A percentile compares a stretch with the other conserved stretches of the same genome.
These are phyloP conservation scores for Aspidapion aeneum DNA, from an alignment of 2,888 invertebrate genomes.

Conservation along the genomic window DNA sequence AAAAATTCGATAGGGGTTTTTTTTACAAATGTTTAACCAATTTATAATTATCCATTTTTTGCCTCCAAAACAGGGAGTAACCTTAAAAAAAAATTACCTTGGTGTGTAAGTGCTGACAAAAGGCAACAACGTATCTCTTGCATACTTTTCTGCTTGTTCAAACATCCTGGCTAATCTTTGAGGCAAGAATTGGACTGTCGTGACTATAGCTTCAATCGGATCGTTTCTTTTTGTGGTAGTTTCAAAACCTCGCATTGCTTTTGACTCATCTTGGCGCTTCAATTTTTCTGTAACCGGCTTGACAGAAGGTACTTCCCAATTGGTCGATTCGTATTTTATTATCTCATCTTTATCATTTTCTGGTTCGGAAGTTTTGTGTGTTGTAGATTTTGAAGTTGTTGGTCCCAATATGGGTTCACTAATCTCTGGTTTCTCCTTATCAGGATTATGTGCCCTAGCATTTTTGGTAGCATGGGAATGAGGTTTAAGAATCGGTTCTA, in stretches of 20 bases:
- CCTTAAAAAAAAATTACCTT: constrained; percentile 49
- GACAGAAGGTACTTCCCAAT: constrained; percentile 37
- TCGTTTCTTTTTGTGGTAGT: constrained; percentile 25
- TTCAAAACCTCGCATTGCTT: constrained; percentile 21
- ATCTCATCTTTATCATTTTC: constrained; percentile 37
- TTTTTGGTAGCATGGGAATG: constrained; percentile 55
- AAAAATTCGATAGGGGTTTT: too few relatives aligned
- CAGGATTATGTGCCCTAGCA: constrained; percentile 49
- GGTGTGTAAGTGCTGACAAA: constrained; percentile 78
- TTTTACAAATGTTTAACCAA: too few relatives aligned
- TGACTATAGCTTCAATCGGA: constrained; percentile 42
- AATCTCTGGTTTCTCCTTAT: constrained; percentile 53
- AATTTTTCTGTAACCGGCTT: constrained; percentile 35
- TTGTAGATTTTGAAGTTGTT: constrained; percentile 32
- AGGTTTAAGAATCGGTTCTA: constrained; percentile 69
- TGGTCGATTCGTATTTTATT: constrained; percentile 20
- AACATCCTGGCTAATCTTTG: constrained; percentile 74
- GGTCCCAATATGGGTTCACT: constrained; percentile 61
- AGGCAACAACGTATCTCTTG: constrained; percentile 71
- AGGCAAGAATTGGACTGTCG: constrained; percentile 76
- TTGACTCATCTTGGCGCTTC: constrained; percentile 43
- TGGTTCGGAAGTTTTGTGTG: neutral
- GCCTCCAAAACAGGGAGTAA: too few relatives aligned
- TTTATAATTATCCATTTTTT: too few relatives aligned
- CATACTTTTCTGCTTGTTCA: constrained; percentile 78